phyloP scores from a whole-genome alignment of 2,113 vertebrate species.

The Geothlypis trichas region DNA sequence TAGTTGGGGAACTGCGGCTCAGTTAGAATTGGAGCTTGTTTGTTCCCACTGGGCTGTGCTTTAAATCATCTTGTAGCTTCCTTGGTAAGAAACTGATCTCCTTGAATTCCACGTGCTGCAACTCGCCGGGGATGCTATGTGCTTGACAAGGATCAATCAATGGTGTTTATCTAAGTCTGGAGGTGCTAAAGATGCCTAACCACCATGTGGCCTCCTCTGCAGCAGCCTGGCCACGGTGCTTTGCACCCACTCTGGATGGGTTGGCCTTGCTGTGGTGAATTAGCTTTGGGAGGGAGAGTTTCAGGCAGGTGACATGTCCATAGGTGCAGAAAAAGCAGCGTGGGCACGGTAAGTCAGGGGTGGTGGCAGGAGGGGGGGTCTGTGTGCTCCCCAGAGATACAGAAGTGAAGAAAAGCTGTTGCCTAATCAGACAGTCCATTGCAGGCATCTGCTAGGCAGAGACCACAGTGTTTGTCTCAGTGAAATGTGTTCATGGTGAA shows the following conservation, averaged over 20 bases:
- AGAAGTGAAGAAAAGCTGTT: background rate
- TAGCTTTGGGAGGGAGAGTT: background rate
- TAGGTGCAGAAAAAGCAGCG: background rate
- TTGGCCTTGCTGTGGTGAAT: background rate
- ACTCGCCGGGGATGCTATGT: background rate
- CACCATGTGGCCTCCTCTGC: background rate
- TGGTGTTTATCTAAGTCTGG: background rate
- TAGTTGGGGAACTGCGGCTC: background rate
- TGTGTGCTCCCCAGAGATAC: background rate
- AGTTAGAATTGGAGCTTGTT: background rate
- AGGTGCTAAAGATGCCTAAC: background rate
- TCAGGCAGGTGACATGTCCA: background rate
- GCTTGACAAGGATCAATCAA: background rate
- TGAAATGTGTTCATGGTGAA: background rate
- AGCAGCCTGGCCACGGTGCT: background rate
- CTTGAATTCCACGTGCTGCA: background rate
- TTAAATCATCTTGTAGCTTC: background rate
- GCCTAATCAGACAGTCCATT: background rate
- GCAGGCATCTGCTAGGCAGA: background rate
- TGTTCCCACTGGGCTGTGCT: background rate
- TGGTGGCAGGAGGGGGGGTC: accelerated
- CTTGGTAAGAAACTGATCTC: background rate
- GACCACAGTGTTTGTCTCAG: background rate
- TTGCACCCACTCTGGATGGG: background rate
- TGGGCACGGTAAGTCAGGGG: background rate